Conservation (phyloP, 1,140 invertebrate genomes). For the Amyelois transitella region DNA sequence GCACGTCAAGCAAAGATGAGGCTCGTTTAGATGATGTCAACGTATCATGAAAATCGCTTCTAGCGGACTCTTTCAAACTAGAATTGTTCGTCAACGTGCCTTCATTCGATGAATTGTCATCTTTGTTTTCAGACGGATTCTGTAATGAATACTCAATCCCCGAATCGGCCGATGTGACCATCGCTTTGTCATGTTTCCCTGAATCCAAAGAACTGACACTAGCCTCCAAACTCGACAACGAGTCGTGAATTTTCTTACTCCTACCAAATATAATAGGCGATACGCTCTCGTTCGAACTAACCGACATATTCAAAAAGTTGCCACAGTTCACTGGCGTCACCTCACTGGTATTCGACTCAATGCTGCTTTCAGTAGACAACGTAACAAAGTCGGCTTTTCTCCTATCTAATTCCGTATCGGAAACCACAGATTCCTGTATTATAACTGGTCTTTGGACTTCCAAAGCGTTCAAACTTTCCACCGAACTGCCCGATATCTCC, state of each 20-base stretch:
- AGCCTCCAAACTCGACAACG: constrained; percentile 67
- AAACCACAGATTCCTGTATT: constrained; percentile 24
- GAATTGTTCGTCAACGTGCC: constrained; percentile 68
- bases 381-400: constrained; percentile 23
- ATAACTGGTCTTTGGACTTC: constrained; percentile 25
- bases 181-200: constrained; percentile 48
- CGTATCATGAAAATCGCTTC: constrained; percentile 37
- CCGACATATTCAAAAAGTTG: constrained; percentile 57
- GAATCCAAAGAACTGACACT: constrained; percentile 69
- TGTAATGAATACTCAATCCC: constrained; percentile 67
- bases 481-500: constrained; percentile 67
- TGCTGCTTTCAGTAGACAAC: constrained; percentile 51
- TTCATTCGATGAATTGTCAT: constrained; percentile 66
- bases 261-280: constrained; percentile 68
- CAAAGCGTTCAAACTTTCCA: constrained; percentile 58
- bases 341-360: constrained; percentile 58
- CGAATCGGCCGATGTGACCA: constrained; percentile 70
- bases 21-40: constrained; percentile 59
- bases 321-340: constrained; percentile 48
- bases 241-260: constrained; percentile 63
- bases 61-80: constrained; percentile 49
- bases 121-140: constrained; percentile 50
- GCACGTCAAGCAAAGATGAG: constrained; percentile 64
- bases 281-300: constrained; percentile 70
- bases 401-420: constrained; percentile 36